Percentiles rank a stretch among this genome's conserved stretches.
These are phyloP conservation scores for Acridotheres tristis DNA, from an alignment of 2,797 vertebrate species.

Conservation along the genomic window DNA sequence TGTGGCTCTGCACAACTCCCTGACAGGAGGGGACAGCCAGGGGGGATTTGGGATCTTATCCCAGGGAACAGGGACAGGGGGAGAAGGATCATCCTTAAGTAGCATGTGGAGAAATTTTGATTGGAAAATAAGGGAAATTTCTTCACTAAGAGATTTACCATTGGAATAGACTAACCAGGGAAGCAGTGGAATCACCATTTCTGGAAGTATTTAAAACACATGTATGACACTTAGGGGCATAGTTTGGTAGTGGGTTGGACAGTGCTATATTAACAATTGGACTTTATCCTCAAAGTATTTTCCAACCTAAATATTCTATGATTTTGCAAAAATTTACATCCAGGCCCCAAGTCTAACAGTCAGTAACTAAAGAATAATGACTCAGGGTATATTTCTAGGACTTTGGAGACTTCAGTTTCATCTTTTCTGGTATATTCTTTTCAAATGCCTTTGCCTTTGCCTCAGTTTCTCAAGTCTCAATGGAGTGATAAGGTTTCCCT, in stretches of 20 bases:
- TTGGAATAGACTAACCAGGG: neutral
- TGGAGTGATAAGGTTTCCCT: neutral
- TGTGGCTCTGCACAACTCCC: neutral
- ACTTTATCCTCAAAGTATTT: neutral
- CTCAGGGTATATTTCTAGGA: neutral
- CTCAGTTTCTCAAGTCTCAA: neutral
- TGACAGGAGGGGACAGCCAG: accelerated
- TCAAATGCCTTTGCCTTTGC: neutral
- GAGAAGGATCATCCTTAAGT: accelerated
- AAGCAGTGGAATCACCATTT: neutral
- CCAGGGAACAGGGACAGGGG: neutral
- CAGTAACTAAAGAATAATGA: neutral
- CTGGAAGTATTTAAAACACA: neutral
- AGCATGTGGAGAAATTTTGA: neutral
- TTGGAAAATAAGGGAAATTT: neutral
- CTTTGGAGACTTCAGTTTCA: neutral
- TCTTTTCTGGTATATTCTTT: neutral
- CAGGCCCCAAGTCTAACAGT: neutral
- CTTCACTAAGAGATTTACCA: neutral
- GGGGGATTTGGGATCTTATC: accelerated
- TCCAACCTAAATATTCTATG: neutral
- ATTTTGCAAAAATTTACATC: neutral
- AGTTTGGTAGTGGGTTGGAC: neutral
- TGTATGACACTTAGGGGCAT: accelerated
- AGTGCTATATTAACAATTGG: neutral